Conservation (phyloP, 1,140 invertebrate genomes). For the Triops longicaudatus region DNA sequence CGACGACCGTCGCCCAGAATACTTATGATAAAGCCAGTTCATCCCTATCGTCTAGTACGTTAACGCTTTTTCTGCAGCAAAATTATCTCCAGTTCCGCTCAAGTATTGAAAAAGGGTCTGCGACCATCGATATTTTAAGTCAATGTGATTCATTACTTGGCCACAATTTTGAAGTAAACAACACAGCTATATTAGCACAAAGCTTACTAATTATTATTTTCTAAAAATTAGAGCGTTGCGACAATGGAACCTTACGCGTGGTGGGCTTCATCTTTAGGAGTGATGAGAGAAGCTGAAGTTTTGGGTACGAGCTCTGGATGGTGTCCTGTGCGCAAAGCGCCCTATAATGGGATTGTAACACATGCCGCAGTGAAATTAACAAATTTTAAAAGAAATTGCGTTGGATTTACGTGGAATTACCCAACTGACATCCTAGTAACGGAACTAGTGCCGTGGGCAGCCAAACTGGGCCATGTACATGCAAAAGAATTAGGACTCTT, state of each 20-base stretch:
- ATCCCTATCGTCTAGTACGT: not conserved
- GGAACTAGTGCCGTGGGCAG: not conserved
- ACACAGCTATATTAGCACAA: not conserved
- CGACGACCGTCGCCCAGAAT: not conserved
- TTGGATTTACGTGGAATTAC: not conserved
- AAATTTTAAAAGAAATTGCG: not conserved
- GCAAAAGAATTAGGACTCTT: not conserved
- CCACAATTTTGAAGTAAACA: slow-evolving; percentile 6
- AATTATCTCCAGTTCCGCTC: not conserved
- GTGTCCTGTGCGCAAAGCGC: not conserved
- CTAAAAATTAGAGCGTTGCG: not conserved
- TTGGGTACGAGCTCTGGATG: not conserved
- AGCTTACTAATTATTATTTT: not conserved
- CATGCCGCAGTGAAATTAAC: not conserved
- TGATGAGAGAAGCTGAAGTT: not conserved
- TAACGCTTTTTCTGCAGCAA: slow-evolving; percentile 8
- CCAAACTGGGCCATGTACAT: not conserved
- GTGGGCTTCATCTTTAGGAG: not conserved
- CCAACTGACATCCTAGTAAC: not conserved
- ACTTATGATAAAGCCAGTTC: slow-evolving; percentile 3
- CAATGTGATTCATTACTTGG: not conserved
- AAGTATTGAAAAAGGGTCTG: not conserved
- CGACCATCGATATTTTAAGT: not conserved
- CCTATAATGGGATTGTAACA: not conserved
- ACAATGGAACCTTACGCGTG: not conserved